A percentile compares a stretch with the other conserved stretches of the same genome.
Evolutionary conservation across 1,140 invertebrate species (phyloP).

Genomic region (Bombus sylvicola): DNA sequence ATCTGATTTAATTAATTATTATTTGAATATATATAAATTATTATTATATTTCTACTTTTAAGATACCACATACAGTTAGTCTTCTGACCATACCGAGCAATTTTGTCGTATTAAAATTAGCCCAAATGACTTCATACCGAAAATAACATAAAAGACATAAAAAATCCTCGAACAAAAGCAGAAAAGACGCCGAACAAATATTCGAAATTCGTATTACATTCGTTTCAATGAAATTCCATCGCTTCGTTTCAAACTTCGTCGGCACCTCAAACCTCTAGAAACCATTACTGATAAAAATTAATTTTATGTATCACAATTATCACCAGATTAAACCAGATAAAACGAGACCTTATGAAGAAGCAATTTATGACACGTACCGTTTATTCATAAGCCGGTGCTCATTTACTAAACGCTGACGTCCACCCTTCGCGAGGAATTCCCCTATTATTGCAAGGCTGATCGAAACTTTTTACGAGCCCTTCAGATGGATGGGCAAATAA

Average conservation of each 20-base stretch:
- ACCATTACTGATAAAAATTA: background rate
- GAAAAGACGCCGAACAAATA: background rate
- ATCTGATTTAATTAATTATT: background rate
- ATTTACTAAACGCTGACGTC: background rate
- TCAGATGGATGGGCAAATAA: constrained; percentile 25
- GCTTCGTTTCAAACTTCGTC: background rate
- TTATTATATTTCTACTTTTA: too few relatives aligned
- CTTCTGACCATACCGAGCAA: too few relatives aligned
- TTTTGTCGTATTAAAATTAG: too few relatives aligned
- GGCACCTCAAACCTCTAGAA: background rate
- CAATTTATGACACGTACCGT: background rate
- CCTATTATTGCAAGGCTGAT: constrained; percentile 2
- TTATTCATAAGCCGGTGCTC: background rate
- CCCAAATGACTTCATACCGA: too few relatives aligned
- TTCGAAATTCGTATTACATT: too few relatives aligned
- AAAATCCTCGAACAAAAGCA: background rate
- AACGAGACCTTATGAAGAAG: background rate
- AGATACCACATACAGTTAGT: too few relatives aligned
- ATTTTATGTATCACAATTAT: too few relatives aligned
- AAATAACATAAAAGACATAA: too few relatives aligned
- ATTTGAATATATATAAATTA: too few relatives aligned
- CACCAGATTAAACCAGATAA: background rate
- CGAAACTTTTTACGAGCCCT: constrained; percentile 23
- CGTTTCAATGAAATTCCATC: background rate
- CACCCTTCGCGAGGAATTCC: background rate